Conservation (phyloP, 2,797 vertebrate genomes). For the Macropus fuliginosus region DNA sequence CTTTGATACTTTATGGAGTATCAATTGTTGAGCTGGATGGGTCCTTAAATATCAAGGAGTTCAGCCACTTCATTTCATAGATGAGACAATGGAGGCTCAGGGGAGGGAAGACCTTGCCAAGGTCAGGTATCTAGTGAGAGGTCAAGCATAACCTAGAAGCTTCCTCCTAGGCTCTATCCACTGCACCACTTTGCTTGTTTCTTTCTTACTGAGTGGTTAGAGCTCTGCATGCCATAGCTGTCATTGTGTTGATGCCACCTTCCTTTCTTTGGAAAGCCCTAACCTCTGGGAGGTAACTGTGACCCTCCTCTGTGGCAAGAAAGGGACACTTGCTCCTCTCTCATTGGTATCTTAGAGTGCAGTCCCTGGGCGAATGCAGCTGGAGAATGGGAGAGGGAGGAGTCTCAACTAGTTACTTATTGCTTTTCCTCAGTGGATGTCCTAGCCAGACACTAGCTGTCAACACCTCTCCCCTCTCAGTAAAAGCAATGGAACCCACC, state of each 20-base stretch:
- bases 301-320: neutral
- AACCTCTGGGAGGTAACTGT: neutral
- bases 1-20: neutral
- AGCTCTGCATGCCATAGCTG: neutral
- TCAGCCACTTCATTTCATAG: neutral
- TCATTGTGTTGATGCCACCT: neutral
- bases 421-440: slow-evolving; percentile 25
- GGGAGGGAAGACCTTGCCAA: neutral
- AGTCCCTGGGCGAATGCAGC: slow-evolving; percentile 1
- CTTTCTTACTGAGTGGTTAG: neutral
- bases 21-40: neutral
- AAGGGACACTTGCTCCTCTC: neutral
- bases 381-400: neutral
- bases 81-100: neutral
- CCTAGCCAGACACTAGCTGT: slow-evolving; percentile 33
- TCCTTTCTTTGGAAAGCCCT: neutral
- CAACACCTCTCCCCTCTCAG: slow-evolving; percentile 15
- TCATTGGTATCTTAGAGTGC: neutral
- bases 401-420: slow-evolving; percentile 8
- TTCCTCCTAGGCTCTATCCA: neutral
- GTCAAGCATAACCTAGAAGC: neutral
- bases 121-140: neutral
- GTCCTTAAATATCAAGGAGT: neutral
- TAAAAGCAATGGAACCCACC: neutral
- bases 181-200: neutral